phyloP scores from a whole-genome alignment of 2,888 invertebrate species.

The Gastrophysa polygoni region DNA sequence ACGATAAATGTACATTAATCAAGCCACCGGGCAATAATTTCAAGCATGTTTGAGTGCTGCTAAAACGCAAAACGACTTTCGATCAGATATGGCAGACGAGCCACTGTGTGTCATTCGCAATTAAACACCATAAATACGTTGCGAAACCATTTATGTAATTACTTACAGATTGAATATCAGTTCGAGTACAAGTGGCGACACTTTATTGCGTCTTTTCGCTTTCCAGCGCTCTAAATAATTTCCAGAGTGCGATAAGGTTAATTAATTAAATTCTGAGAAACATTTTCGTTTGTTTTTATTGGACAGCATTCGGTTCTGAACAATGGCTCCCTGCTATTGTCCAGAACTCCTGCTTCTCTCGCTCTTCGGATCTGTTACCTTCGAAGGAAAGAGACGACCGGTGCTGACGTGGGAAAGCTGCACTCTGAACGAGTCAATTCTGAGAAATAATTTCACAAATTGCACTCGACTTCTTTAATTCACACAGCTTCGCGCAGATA shows the following conservation, averaged over 20 bases:
- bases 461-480: slow-evolving; percentile 56
- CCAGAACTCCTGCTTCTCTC: slow-evolving; percentile 4
- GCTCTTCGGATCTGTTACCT: slow-evolving; percentile 1
- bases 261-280: slow-evolving; percentile 55
- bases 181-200: slow-evolving; percentile 30
- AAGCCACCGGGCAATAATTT: slow-evolving; percentile 27
- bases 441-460: slow-evolving; percentile 60
- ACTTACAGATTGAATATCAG: slow-evolving; percentile 39
- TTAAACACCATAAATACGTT: slow-evolving; percentile 38
- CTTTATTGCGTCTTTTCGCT: slow-evolving; percentile 32
- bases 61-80: slow-evolving; percentile 32
- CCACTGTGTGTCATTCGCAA: slow-evolving; percentile 30
- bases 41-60: slow-evolving; percentile 29
- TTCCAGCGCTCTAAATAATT: slow-evolving; percentile 34
- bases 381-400: slow-evolving; percentile 19
- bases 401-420: slow-evolving; percentile 24
- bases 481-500: slow-evolving; percentile 34
- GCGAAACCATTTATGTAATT: slow-evolving; percentile 39
- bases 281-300: slow-evolving; percentile 40
- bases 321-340: slow-evolving; percentile 34
- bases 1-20: slow-evolving; percentile 12
- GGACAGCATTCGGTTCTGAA: slow-evolving; percentile 31
- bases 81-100: slow-evolving; percentile 30
- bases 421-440: slow-evolving; percentile 46
- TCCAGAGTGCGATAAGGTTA: slow-evolving; percentile 49